Percentiles rank a stretch among this genome's conserved stretches.
These are phyloP conservation scores for Formicarius rufipectus DNA, from an alignment of 2,113 vertebrate genomes.

Conservation along the genomic window DNA sequence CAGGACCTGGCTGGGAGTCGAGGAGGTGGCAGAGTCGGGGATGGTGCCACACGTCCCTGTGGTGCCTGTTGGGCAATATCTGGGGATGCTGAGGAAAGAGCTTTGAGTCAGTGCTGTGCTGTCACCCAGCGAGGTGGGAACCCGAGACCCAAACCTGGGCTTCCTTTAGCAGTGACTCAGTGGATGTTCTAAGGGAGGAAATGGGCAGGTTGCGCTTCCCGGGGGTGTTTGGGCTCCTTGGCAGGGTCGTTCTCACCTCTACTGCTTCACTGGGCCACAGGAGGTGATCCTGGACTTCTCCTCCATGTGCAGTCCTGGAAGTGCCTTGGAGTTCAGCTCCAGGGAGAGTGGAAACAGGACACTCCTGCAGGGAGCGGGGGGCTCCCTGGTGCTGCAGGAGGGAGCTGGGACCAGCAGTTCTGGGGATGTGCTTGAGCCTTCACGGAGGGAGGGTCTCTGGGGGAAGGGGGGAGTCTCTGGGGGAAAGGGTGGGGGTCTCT, in stretches of 20 bases:
- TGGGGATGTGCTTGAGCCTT: not conserved
- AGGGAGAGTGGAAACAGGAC: not conserved
- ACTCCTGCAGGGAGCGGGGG: not conserved
- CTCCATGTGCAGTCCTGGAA: too few relatives aligned
- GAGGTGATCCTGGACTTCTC: not conserved
- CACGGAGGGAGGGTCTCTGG: not conserved
- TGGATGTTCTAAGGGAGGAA: not conserved
- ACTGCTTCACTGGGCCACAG: not conserved
- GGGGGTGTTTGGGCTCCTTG: not conserved
- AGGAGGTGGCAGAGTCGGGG: not conserved
- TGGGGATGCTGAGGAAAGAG: conserved; percentile 4
- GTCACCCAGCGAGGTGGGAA: not conserved
- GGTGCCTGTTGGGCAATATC: not conserved
- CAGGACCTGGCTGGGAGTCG: not conserved
- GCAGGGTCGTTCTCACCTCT: not conserved
- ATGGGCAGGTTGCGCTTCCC: not conserved
- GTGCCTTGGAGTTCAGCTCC: not conserved
- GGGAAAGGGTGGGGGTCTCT: not conserved
- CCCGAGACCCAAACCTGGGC: not conserved
- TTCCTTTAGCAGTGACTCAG: not conserved
- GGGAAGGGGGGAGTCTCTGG: not conserved
- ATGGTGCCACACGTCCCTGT: accelerated
- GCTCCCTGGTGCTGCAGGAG: not conserved
- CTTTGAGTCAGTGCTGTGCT: not conserved
- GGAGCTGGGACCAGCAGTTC: accelerated